Conservation (phyloP, 2,888 invertebrate species). For the Protophormia terraenovae region DNA sequence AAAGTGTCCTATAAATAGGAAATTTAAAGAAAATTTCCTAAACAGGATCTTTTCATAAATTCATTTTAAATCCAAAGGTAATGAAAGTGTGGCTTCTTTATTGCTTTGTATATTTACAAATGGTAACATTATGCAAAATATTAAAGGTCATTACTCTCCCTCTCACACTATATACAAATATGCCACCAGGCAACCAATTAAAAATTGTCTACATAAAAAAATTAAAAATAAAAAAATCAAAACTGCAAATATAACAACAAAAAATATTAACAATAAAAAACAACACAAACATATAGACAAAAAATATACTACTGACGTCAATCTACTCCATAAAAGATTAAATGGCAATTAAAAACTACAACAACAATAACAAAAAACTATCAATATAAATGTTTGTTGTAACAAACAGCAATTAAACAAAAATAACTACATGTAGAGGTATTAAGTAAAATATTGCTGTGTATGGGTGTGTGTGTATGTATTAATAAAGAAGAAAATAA, state of each 20-base stretch:
- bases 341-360: slow-evolving; percentile 52
- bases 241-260: slow-evolving; percentile 1
- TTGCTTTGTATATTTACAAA: too few relatives aligned
- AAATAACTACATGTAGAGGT: too few relatives aligned
- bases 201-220: background rate
- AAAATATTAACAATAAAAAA: background rate
- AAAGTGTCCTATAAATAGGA: too few relatives aligned
- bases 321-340: slow-evolving; percentile 51
- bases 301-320: slow-evolving; percentile 54
- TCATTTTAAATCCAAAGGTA: too few relatives aligned
- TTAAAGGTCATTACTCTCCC: slow-evolving; percentile 32
- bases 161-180: background rate
- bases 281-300: background rate
- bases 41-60: too few relatives aligned
- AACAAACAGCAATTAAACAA: slow-evolving; percentile 8
- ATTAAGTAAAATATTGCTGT: too few relatives aligned
- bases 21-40: too few relatives aligned
- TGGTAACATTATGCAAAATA: slow-evolving; percentile 12
- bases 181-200: slow-evolving; percentile 1
- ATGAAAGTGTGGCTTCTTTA: too few relatives aligned
- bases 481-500: background rate
- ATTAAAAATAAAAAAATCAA: background rate
- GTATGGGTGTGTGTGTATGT: background rate
- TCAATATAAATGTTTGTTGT: slow-evolving; percentile 14
- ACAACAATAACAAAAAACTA: background rate